These are phyloP conservation scores for Drosophila affinis DNA, from an alignment of 2,888 invertebrate species.

Conservation along the genomic window DNA sequence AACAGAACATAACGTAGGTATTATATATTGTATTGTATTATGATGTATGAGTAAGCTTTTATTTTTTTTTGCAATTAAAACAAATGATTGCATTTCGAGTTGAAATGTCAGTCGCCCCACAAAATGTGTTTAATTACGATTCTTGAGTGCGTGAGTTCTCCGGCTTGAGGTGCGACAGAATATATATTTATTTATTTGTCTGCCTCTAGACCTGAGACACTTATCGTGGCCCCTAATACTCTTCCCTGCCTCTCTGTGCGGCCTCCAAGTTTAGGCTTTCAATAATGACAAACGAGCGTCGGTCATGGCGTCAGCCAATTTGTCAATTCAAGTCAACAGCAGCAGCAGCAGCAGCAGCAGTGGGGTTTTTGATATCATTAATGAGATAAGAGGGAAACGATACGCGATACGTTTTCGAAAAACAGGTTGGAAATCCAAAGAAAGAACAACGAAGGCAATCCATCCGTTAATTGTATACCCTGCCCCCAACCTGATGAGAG, in stretches of 20 bases:
- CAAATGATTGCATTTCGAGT: conserved; percentile 29
- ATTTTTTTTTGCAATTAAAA: conserved; percentile 14
- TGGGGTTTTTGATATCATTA: conserved; percentile 28
- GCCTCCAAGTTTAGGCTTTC: conserved; percentile 11
- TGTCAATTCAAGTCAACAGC: conserved; percentile 35
- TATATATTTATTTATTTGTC: conserved; percentile 7
- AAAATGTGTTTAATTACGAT: conserved; percentile 23
- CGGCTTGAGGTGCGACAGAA: conserved; percentile 2
- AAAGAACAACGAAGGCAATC: neutral
- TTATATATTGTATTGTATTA: conserved; percentile 1
- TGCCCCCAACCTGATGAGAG: neutral
- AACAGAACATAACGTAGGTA: conserved; percentile 18
- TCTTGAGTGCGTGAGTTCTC: conserved; percentile 13
- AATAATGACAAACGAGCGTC: conserved; percentile 40
- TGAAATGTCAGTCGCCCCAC: conserved; percentile 22
- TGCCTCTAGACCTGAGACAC: conserved; percentile 8
- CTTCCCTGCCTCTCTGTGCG: conserved; percentile 1
- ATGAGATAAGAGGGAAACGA: conserved; percentile 20
- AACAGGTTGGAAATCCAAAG: neutral
- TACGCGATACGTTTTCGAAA: conserved; percentile 12
- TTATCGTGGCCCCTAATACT: conserved; percentile 6
- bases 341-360: neutral
- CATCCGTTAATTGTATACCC: neutral
- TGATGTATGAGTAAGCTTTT: conserved; percentile 30
- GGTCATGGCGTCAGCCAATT: conserved; percentile 39